phyloP scores from a whole-genome alignment of 2,797 vertebrate species.

The Toxotes lorentzi region DNA sequence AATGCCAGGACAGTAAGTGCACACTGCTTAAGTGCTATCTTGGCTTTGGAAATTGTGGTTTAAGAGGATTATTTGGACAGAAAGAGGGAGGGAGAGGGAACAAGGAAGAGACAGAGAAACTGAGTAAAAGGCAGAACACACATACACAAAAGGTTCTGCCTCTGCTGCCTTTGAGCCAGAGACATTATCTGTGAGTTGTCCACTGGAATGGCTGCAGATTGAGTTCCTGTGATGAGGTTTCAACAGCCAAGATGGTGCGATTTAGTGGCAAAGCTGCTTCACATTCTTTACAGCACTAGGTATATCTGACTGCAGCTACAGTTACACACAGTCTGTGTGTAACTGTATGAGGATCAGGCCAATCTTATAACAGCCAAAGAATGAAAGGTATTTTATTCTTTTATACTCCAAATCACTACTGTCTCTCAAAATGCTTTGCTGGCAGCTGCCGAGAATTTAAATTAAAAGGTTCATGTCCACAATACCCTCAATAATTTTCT shows the following conservation, averaged over 20 bases:
- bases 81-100: conserved; percentile 34
- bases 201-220: conserved; percentile 36
- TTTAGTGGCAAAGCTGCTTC: conserved; percentile 22
- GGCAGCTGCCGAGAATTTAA: conserved; percentile 49
- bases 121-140: conserved; percentile 35
- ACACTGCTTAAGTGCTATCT: conserved; percentile 80
- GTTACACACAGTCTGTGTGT: conserved; percentile 37
- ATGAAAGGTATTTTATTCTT: conserved; percentile 49
- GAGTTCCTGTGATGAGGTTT: conserved; percentile 41
- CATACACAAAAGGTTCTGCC: conserved; percentile 43
- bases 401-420: conserved; percentile 35
- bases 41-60: conserved; percentile 80
- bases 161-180: conserved; percentile 51
- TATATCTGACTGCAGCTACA: conserved; percentile 19
- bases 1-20: conserved; percentile 78
- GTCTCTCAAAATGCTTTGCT: conserved; percentile 48
- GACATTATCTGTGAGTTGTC: conserved; percentile 57
- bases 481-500: conserved; percentile 36
- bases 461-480: conserved; percentile 57
- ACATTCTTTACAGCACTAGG: not conserved
- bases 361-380: conserved; percentile 54
- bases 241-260: conserved; percentile 12
- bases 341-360: conserved; percentile 27
- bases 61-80: conserved; percentile 70
- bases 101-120: conserved; percentile 29